Evolutionary conservation across 1,140 invertebrate genomes (phyloP), one percentile per base, ranked within the genome.

Genomic region (Zaprionus gabonicus): DNA sequence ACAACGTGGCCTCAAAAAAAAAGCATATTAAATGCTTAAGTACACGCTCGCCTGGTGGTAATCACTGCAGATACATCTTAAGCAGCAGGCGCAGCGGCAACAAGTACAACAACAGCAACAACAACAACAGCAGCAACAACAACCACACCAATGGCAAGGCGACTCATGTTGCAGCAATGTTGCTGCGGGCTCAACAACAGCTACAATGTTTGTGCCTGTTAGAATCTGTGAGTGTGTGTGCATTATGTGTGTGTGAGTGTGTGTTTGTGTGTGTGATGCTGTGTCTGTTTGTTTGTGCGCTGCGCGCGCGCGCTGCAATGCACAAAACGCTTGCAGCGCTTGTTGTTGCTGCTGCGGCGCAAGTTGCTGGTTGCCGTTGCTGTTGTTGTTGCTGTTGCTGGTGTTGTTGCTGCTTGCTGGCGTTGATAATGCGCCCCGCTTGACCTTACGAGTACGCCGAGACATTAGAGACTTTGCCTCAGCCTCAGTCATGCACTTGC

Each of bases 1-100:
- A 83, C 78, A 87, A 84, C 77, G 78, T 81, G 81, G 81, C 84
- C 87, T 70, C 78, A 79, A 83, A 78, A 83, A 66, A 66, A 55
- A 91, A 70, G 78, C 88, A 91, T 91, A 88, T 84, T 85, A 91
- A 91, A 91, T 91, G 82, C 81, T 91, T 91, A 91, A 91, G 83
- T 87, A 91, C 88, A 91, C 83, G 82, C 81, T 91, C 76, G 82
- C 79, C 58, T 87, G 76, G 86, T 80, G 84, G 84, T 81, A 88
- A 88, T 88, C 84, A 84, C 76, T 72, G 78, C 85, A 88, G 75
- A 88, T 84, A 81, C 81, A 88, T 88, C 78, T 88, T 83, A 81
- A 87, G 80, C 84, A 88, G 84, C 72, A 85, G 78, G 67, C 64
- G 65, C 57, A 59, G 31, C 76, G 53, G 65, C 78, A 59, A 53